A percentile compares a stretch with the other conserved stretches of the same genome.
These are phyloP conservation scores for Notamacropus eugenii DNA, from an alignment of 2,797 vertebrate genomes.

Conservation along the genomic window DNA sequence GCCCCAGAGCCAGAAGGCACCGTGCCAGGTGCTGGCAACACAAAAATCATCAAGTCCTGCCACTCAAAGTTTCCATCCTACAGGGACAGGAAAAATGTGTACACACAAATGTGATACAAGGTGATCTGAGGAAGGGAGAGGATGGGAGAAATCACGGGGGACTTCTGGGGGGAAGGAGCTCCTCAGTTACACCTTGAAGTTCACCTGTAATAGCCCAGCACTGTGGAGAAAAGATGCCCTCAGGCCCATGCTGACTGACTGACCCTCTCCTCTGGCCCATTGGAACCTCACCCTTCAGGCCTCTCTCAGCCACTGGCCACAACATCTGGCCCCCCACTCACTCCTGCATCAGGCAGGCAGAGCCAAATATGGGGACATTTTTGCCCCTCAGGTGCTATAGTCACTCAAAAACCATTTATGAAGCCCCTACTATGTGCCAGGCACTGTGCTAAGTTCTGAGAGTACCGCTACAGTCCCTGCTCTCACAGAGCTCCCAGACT, in stretches of 20 bases:
- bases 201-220: background rate
- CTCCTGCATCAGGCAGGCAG: background rate
- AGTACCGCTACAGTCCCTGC: background rate
- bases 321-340: rapidly evolving
- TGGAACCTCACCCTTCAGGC: rapidly evolving
- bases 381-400: rapidly evolving
- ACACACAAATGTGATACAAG: background rate
- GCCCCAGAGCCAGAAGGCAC: background rate
- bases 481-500: background rate
- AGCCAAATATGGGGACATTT: rapidly evolving
- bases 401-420: rapidly evolving
- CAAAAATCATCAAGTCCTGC: background rate
- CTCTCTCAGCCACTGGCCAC: background rate
- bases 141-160: background rate
- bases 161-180: background rate
- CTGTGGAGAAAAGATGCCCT: background rate
- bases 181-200: background rate
- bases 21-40: background rate
- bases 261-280: background rate
- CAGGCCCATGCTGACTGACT: background rate
- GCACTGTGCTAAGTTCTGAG: background rate
- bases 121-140: background rate
- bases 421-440: background rate
- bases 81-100: background rate
- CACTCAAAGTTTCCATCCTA: background rate